Evolutionary conservation across 1,140 invertebrate genomes (phyloP).

Genomic region (Oncopeltus fasciatus): DNA sequence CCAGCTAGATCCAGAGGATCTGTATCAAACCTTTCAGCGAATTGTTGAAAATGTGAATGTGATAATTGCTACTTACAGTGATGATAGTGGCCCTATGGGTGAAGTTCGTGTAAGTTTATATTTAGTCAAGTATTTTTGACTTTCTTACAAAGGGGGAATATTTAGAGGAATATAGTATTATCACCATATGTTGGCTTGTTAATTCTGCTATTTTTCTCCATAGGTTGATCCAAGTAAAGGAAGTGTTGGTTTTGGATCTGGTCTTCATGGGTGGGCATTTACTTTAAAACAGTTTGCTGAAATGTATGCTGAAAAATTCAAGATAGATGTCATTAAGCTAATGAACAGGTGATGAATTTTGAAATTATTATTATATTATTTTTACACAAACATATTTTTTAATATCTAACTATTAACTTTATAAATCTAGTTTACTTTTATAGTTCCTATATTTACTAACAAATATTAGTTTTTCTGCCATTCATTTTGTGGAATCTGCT

Average conservation of each 20-base stretch:
- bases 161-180: no score
- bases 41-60: constrained; percentile 99
- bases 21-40: constrained; percentile 99
- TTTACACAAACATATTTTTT: no score
- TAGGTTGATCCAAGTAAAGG: constrained; percentile 90
- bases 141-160: no score
- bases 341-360: constrained; percentile 84
- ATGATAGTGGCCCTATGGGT: constrained; percentile 96
- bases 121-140: neutral
- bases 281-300: constrained; percentile 98
- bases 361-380: neutral
- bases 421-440: no score
- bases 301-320: constrained; percentile 98
- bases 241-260: constrained; percentile 97
- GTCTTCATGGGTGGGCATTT: constrained; percentile 98
- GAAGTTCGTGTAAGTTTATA: constrained; percentile 75
- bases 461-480: neutral
- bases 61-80: constrained; percentile 98
- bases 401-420: no score
- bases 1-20: constrained; percentile 87
- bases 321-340: constrained; percentile 90
- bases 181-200: no score
- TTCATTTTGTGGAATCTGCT: no score
- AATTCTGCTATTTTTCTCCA: constrained; percentile 16
- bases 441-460: no score